These are phyloP conservation scores for Musca domestica DNA, from an alignment of 1,140 invertebrate species.

Conservation along the genomic window DNA sequence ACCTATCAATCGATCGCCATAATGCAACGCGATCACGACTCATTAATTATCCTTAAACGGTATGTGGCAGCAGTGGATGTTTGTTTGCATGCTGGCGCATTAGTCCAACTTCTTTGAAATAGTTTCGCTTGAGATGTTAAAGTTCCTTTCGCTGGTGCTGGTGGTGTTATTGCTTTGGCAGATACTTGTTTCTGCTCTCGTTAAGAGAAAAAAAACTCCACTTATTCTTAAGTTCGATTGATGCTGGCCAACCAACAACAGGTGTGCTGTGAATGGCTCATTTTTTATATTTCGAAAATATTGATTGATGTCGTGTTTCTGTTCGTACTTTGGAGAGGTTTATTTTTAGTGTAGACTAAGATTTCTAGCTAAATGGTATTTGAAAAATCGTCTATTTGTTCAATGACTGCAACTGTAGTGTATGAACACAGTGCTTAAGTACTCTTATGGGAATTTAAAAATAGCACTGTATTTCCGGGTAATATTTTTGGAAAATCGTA, in stretches of 20 bases:
- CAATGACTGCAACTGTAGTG: too few species aligned
- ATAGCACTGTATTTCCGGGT: too few species aligned
- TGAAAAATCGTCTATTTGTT: too few species aligned
- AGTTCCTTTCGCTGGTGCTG: background rate
- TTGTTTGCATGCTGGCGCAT: background rate
- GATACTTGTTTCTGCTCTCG: too few species aligned
- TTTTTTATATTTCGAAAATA: background rate
- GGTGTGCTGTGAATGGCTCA: background rate
- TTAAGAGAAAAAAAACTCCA: too few species aligned
- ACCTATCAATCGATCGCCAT: constrained; percentile 36
- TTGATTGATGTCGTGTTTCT: constrained; percentile 9
- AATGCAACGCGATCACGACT: constrained; percentile 37
- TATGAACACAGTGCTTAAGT: too few species aligned
- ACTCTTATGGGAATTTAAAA: too few species aligned
- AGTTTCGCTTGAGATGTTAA: constrained; percentile 6
- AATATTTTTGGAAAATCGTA: too few species aligned
- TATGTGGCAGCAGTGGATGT: background rate
- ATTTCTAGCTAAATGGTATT: too few species aligned
- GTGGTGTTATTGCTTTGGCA: background rate
- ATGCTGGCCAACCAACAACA: background rate
- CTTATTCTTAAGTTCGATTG: background rate
- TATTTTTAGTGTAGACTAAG: too few species aligned
- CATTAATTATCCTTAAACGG: constrained; percentile 49
- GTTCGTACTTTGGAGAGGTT: background rate
- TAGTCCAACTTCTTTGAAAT: background rate